These are phyloP conservation scores for Sphecodes monilicornis DNA, from an alignment of 2,888 invertebrate genomes.

Conservation along the genomic window DNA sequence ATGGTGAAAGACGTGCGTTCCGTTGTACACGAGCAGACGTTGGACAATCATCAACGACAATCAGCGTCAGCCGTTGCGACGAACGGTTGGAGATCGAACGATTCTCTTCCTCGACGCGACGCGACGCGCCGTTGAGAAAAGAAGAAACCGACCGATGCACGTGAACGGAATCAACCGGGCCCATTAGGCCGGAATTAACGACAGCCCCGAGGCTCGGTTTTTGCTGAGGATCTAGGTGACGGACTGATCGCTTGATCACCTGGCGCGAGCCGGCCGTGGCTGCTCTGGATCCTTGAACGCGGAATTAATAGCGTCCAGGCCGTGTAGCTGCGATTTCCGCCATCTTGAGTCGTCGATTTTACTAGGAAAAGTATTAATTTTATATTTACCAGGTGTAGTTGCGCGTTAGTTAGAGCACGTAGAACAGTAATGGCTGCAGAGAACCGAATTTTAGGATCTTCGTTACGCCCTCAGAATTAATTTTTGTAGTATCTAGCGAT, in stretches of 20 bases:
- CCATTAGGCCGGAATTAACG: constrained; percentile 35
- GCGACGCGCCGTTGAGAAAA: constrained; percentile 4
- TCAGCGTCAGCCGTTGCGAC: background rate
- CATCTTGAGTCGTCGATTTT: background rate
- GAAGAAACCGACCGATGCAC: constrained; percentile 23
- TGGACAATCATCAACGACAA: constrained; percentile 4
- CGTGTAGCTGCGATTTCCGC: background rate
- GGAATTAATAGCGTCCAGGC: background rate
- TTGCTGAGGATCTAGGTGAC: constrained; percentile 13
- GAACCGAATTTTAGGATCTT: no score
- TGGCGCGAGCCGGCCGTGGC: background rate
- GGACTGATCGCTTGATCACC: constrained; percentile 4
- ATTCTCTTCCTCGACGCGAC: background rate
- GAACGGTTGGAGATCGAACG: constrained; percentile 29
- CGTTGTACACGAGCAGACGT: constrained; percentile 1
- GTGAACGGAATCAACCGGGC: constrained; percentile 19
- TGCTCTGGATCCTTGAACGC: background rate
- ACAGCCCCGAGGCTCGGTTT: constrained; percentile 21
- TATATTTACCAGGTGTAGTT: background rate
- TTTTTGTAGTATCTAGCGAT: no score
- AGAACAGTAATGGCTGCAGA: no score
- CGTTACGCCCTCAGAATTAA: no score
- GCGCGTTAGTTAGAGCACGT: no score
- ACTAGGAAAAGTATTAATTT: background rate
- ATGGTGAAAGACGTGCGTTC: constrained; percentile 23